A percentile compares a stretch with the other conserved stretches of the same genome.
These are phyloP conservation scores for Tachypleus tridentatus DNA, from an alignment of 1,140 invertebrate species.

Conservation along the genomic window DNA sequence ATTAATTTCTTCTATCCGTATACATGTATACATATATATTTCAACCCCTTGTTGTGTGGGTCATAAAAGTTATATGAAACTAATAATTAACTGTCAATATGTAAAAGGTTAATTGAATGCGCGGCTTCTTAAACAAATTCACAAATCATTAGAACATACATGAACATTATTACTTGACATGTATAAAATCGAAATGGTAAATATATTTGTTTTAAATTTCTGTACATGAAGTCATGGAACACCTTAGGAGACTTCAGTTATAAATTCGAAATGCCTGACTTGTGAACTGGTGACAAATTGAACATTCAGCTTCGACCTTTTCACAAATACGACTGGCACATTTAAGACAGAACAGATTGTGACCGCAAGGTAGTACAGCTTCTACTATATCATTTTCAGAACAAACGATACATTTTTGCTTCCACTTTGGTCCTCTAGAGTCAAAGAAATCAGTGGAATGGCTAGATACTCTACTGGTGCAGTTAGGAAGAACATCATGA, in stretches of 20 bases:
- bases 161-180: too few species aligned
- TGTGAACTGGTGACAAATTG: conserved; percentile 68
- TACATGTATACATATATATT: too few species aligned
- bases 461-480: conserved; percentile 36
- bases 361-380: conserved; percentile 81
- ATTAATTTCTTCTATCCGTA: too few species aligned
- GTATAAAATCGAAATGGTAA: too few species aligned
- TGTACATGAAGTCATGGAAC: too few species aligned
- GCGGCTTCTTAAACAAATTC: too few species aligned
- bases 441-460: conserved; percentile 47
- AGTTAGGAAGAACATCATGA: conserved; percentile 3
- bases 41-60: too few species aligned
- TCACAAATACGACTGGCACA: conserved; percentile 70
- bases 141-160: too few species aligned
- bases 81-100: too few species aligned
- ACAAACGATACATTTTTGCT: conserved; percentile 70
- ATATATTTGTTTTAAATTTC: too few species aligned
- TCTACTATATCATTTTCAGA: conserved; percentile 73
- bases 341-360: conserved; percentile 87
- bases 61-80: too few species aligned
- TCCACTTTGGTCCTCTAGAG: conserved; percentile 32
- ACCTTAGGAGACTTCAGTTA: conserved; percentile 29
- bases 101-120: too few species aligned
- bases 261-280: conserved; percentile 67
- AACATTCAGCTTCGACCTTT: conserved; percentile 42